Base-by-base conservation (phyloP, 2,888 invertebrate species). In the Tholera decimalis region DNA sequence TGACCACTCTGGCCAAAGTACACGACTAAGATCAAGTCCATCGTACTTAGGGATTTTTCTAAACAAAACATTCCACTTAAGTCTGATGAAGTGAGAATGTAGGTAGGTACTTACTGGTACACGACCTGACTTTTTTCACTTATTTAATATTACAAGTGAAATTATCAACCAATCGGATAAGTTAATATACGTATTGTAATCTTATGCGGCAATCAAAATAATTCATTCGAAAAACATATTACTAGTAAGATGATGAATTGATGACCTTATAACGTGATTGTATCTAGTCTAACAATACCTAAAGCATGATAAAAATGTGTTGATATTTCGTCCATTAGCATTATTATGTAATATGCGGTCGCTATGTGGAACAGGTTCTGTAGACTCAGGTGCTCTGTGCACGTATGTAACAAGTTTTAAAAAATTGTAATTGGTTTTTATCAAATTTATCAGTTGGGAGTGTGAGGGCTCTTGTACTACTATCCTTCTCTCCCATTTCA, bases 281-380 rank as follows among this genome's bases (percentile, higher is more conserved):
- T 35, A 72, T 66, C 73, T 66, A 59, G 44, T 49, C 22, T 49
- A 43, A 43, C n/a, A 43, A 51, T 37, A 35, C 15, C 4, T 15
- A 53, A 6, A 46, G 11, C 3, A 22, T 28, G 39, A 64, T 68
- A 68, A 53, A 73, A 43, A 68, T 37, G 13, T 41, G 26, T 44
- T 73, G 33, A 41, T 26, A 24, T 46, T 51, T 37, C 18, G 9
- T 37, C 22, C 20, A 71, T 35, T 33, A n/a, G 13, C 22, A 35
- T n/a, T 47, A 26, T 63, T 64, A 41, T 35, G 35, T 47, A 73
- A 68, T 28, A 47, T 28, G 24, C 5, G 39, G 53, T 73, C 30
- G 66, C 46, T 65, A 73, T 18, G 51, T 46, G 8, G 28, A 47
- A 73, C 51, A 15, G 20, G 51, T 58, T 64, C 28, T 41, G n/a